These are phyloP conservation scores for Dolichopus griseipennis DNA, from an alignment of 2,888 invertebrate genomes.

Conservation along the genomic window DNA sequence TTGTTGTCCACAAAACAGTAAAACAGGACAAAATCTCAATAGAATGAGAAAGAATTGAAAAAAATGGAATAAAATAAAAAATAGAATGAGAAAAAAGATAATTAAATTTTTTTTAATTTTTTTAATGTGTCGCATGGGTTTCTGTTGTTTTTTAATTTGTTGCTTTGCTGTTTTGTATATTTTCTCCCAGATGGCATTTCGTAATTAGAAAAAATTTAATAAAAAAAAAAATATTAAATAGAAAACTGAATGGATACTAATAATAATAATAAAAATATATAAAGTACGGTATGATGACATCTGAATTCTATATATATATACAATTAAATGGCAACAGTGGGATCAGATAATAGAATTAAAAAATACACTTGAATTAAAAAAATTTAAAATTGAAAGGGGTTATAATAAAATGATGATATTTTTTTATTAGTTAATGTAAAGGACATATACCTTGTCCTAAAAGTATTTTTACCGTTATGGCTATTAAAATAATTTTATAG, in stretches of 20 bases:
- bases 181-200: neutral
- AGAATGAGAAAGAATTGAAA: too few species aligned
- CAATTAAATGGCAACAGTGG: too few species aligned
- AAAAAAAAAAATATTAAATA: neutral
- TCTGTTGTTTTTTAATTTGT: neutral
- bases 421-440: too few species aligned
- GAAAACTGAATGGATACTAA: neutral
- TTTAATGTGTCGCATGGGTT: neutral
- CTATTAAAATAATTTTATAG: too few species aligned
- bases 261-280: neutral
- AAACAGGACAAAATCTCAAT: neutral
- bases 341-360: too few species aligned
- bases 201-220: neutral
- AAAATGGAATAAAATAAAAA: too few species aligned
- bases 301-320: too few species aligned
- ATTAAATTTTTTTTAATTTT: slow-evolving; percentile 1
- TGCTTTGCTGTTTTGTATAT: neutral
- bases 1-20: slow-evolving; percentile 3
- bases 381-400: too few species aligned
- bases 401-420: too few species aligned
- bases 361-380: too few species aligned
- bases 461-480: too few species aligned
- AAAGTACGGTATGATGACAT: neutral
- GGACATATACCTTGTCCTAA: too few species aligned
- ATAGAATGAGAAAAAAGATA: neutral